Conservation (phyloP, 2,797 vertebrate genomes). For the Myotis pilosus region DNA sequence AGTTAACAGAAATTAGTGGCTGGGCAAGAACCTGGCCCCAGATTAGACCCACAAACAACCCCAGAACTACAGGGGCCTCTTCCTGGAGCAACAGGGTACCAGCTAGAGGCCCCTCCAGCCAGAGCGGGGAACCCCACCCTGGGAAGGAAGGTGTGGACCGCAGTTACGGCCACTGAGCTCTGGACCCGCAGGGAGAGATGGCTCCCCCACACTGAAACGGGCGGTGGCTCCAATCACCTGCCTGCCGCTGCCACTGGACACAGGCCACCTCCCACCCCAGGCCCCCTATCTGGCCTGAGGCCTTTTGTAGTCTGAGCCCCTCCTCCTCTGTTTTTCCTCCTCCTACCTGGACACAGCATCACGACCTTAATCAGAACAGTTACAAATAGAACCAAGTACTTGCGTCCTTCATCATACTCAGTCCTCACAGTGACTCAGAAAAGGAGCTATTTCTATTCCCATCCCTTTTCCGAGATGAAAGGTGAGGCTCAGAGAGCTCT, state of each 20-base stretch:
- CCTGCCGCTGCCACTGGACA: neutral
- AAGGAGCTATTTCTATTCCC: neutral
- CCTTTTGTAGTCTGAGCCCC: neutral
- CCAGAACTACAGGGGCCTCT: neutral
- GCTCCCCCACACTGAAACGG: neutral
- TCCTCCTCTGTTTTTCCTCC: neutral
- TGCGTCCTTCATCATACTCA: neutral
- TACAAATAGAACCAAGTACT: neutral
- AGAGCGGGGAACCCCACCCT: neutral
- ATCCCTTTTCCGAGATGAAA: neutral
- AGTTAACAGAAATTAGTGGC: constrained; percentile 4
- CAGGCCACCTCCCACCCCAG: too few species aligned
- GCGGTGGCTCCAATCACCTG: neutral
- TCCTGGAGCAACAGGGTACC: too few species aligned
- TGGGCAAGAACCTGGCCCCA: neutral
- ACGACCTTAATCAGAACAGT: neutral
- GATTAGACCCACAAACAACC: neutral
- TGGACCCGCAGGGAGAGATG: neutral
- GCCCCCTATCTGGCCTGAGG: neutral
- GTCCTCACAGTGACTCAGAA: neutral
- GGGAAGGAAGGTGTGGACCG: neutral
- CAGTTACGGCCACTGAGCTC: neutral
- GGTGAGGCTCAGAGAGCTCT: neutral
- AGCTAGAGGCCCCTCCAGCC: neutral
- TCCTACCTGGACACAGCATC: neutral